These are phyloP conservation scores for Tricholauxania praeusta DNA, from an alignment of 2,888 invertebrate species.

Conservation along the genomic window DNA sequence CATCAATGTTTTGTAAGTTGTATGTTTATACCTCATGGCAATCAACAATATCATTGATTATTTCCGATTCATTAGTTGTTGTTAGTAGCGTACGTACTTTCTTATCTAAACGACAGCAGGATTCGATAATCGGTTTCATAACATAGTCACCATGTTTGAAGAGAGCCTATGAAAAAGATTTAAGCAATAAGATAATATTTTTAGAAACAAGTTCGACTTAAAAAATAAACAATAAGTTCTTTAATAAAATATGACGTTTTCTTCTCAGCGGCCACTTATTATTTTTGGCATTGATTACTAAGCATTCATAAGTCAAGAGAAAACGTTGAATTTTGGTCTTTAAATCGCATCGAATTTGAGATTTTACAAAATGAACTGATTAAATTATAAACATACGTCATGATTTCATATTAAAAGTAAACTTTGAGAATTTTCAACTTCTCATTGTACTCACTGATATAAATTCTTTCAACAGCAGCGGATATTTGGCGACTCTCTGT, in stretches of 20 bases:
- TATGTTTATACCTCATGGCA: constrained; percentile 59
- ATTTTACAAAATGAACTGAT: too few species aligned
- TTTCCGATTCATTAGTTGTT: constrained; percentile 66
- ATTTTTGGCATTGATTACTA: too few species aligned
- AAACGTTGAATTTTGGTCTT: too few species aligned
- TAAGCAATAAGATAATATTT: constrained; percentile 3
- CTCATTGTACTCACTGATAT: constrained; percentile 56
- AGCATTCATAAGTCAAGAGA: too few species aligned
- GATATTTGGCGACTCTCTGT: constrained; percentile 67
- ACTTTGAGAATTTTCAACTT: too few species aligned
- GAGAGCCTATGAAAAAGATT: constrained; percentile 53
- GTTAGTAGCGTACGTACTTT: constrained; percentile 61
- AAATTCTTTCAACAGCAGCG: constrained; percentile 63
- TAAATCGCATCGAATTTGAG: too few species aligned
- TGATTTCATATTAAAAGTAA: too few species aligned
- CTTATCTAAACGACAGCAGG: constrained; percentile 66
- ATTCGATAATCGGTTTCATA: constrained; percentile 64
- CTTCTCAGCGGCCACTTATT: too few species aligned
- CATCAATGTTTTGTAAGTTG: neutral
- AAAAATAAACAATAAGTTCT: too few species aligned
- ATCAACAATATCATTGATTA: constrained; percentile 65
- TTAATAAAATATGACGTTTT: too few species aligned
- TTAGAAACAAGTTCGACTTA: neutral
- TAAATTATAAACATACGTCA: too few species aligned
- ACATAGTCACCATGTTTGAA: constrained; percentile 64